Base-by-base conservation (phyloP, 1,140 invertebrate species). In the Acromyrmex echinatior region DNA sequence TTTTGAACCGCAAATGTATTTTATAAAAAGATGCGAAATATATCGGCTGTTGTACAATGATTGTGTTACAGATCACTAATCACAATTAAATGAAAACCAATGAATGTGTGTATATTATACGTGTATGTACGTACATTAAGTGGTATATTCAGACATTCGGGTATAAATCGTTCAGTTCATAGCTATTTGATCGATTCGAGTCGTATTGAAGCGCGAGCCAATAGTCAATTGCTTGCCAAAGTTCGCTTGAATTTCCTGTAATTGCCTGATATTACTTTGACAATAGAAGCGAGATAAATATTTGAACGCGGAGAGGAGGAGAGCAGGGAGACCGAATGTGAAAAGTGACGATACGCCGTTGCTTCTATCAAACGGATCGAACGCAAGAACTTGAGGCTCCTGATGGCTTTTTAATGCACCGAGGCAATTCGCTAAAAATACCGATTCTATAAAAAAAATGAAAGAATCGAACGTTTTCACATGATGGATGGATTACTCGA, bases 241-340 rank as follows among this genome's bases (percentile, higher is more conserved):
- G 80, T 76, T 84, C 70, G 39, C 25, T 31, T 70, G 70, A 84
- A 84, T 84, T 84, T 84, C 80, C 70, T 76, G 70, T 84, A 84
- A 84, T 84, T 84, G 60, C 70, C 70, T 84, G 80, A 84, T 76
- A 84, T 84, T 84, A 84, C 80, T 84, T 84, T 84, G 80, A 84
- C 80, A 73, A 84, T 84, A 76, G 80, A 76, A 84, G 70, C 25
- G 70, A 76, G 80, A 84, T 76, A 84, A 84, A 84, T 84, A 84
- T 84, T 84, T 84, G 70, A 84, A 35, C 80, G 68, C 66, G 78
- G 45, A 39, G 39, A 39, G 28, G 7, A 51, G 71, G 16, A 10
- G 28, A n/a, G 9, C 12, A 25, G 25, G 5, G 65, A 60, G n/a
- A 49, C 70, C 39, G 80, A 76, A 73, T 51, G 70, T 73, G 53